Percentiles rank a stretch among this genome's conserved stretches.
These are phyloP conservation scores for Drosophila sordidula DNA, from an alignment of 2,888 invertebrate genomes.

Conservation along the genomic window DNA sequence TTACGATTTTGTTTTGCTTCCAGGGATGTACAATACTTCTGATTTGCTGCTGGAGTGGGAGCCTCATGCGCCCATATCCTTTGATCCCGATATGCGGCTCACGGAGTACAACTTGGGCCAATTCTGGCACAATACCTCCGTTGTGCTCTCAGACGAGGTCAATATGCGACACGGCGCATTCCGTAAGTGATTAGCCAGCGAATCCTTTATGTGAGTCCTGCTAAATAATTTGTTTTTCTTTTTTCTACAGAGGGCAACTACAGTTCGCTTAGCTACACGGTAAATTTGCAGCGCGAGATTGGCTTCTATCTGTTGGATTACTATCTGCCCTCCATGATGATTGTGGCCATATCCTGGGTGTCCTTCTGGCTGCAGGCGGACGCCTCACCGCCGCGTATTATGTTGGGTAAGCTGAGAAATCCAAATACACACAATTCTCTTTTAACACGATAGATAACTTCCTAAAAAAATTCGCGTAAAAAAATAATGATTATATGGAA, in stretches of 20 bases:
- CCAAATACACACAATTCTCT: no score
- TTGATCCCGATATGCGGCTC: slow-evolving; percentile 81
- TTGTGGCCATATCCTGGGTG: slow-evolving; percentile 83
- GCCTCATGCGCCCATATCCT: slow-evolving; percentile 74
- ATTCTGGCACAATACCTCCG: slow-evolving; percentile 74
- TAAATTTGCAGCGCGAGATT: slow-evolving; percentile 80
- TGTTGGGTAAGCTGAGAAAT: slow-evolving; percentile 69
- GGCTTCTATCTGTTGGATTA: slow-evolving; percentile 82
- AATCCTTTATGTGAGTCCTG: background rate
- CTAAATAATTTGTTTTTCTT: fast-evolving
- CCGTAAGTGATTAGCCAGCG: slow-evolving; percentile 47
- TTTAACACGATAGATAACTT: no score
- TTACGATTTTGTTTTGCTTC: background rate
- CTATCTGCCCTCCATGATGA: slow-evolving; percentile 83
- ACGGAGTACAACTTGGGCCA: slow-evolving; percentile 79
- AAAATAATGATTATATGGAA: no score
- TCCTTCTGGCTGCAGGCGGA: slow-evolving; percentile 83
- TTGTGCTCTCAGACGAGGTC: slow-evolving; percentile 71
- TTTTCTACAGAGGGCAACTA: slow-evolving; percentile 71
- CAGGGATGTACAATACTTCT: slow-evolving; percentile 83
- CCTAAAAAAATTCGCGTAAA: no score
- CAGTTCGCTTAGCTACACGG: slow-evolving; percentile 80
- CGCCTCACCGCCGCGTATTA: slow-evolving; percentile 81
- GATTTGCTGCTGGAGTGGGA: slow-evolving; percentile 80
- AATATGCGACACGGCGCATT: slow-evolving; percentile 81